Conservation (phyloP, 2,113 vertebrate species). For the Cyprinodon variegatus region DNA sequence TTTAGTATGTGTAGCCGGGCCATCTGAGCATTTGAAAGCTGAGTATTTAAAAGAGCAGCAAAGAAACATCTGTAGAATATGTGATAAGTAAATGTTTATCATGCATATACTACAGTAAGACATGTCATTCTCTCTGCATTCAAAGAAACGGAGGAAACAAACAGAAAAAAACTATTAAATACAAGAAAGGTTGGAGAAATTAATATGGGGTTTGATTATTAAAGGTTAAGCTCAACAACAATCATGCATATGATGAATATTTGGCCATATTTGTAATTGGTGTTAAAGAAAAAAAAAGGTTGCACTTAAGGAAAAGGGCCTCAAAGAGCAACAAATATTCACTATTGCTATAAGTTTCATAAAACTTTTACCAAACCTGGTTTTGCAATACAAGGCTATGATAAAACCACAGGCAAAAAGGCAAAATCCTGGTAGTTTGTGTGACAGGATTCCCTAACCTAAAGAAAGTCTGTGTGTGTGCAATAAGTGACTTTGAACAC, state of each 20-base stretch:
- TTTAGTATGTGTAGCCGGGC: constrained; percentile 17
- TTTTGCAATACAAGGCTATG: constrained; percentile 47
- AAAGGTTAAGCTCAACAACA: constrained; percentile 33
- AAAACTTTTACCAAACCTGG: constrained; percentile 37
- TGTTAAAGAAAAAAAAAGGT: constrained; percentile 30
- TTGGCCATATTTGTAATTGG: constrained; percentile 51
- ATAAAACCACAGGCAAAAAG: constrained; percentile 58
- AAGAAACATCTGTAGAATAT: constrained; percentile 52
- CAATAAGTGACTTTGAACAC: constrained; percentile 43
- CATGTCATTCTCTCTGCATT: constrained; percentile 44
- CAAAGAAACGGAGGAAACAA: constrained; percentile 33
- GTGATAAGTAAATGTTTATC: constrained; percentile 63
- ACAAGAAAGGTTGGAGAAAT: constrained; percentile 29
- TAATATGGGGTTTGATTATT: constrained; percentile 26
- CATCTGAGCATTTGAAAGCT: constrained; percentile 3
- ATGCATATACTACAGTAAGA: constrained; percentile 73
- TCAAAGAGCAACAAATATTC: constrained; percentile 68
- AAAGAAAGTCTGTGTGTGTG: constrained; percentile 49
- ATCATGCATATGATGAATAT: constrained; percentile 66
- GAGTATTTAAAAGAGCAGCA: constrained; percentile 62
- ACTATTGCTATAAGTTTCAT: constrained; percentile 71
- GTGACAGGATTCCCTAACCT: constrained; percentile 58
- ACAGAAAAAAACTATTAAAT: constrained; percentile 22
- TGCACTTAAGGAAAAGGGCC: constrained; percentile 53
- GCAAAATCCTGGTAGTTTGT: constrained; percentile 68